Base-by-base conservation (phyloP, 1,140 invertebrate species). In the Musca domestica region DNA sequence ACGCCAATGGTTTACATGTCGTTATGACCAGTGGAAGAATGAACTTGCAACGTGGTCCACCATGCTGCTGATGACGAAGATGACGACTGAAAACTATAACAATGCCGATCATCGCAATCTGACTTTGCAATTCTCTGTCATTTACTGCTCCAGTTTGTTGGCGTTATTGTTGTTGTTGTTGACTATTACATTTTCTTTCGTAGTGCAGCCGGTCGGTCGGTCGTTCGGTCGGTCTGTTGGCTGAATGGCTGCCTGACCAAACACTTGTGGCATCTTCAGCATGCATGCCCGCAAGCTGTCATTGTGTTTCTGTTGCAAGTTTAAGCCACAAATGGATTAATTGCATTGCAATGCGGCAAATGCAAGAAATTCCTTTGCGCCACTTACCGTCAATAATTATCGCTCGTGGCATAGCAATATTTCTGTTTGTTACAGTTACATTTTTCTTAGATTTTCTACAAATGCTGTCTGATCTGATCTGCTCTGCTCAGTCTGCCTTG, bases 311-410 rank as follows among this genome's bases (percentile, higher is more conserved):
- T 34, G 25, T 61, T 41, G 17, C 20, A 19, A 51, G 17, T 51
- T 12, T 19, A 19, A 51, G 56, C 56, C 56, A 61, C 56, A 61
- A 61, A 61, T 61, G 56, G 56, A 61, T 61, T 61, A 61, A 61
- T 61, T 61, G 56, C 56, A 34, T 61, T 41, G 56, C 56, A 61
- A 61, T 61, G 56, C 56, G 27, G 56, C 56, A 61, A 41, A 61
- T 41, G 27, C 34, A 61, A 41, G 9, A 61, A n/a, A 61, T 61
- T 61, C 56, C 56, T 61, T 61, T 61, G 56, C 56, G 56, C 56
- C 56, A 61, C 56, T 61, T 61, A 61, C 56, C 56, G 56, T 61
- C 56, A 61, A 61, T 61, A 61, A 61, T 61, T 61, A 61, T 61
- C 56, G 56, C 56, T 61, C 56, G 56, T 61, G 56, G 56, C 56